Evolutionary conservation across 2,888 invertebrate species (phyloP), one percentile per base, ranked within the genome.

Genomic region (Lasiommata megera): DNA sequence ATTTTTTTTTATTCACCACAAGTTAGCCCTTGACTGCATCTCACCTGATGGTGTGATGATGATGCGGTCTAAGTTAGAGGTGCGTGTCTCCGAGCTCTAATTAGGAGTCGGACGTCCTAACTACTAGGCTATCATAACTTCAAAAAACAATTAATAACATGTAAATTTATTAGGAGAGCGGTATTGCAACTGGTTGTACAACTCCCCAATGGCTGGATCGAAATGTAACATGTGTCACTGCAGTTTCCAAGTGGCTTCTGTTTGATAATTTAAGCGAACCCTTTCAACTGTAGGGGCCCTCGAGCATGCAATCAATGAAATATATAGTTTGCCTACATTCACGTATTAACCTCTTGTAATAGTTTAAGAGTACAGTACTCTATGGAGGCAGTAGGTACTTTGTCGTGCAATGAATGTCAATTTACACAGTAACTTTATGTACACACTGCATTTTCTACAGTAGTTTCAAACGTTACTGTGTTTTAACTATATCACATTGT

Each of bases 141-240:
- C n/a, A n/a, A n/a, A n/a, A n/a, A n/a, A n/a, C n/a, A n/a, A n/a
- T n/a, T n/a, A n/a, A n/a, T n/a, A n/a, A n/a, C n/a, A n/a, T n/a
- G n/a, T 11, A 34, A 31, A 31, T 68, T 72, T 80, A 76, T 72
- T 71, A 38, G 43, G 34, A 51, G 46, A 72, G 67, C 62, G 62
- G 65, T 74, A 63, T 63, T 23, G 14, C 66, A 63, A 78, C 66
- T 65, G 52, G 53, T 73, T 61, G 67, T 18, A 29, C 61, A 58
- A 70, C 69, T 64, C 51, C 56, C 60, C 65, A 73, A 70, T 67
- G 65, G 64, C 65, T 54, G 64, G 61, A 66, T 65, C 67, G 65
- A 80, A 84, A 83, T 80, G 80, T 80, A 83, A 82, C 88, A 89
- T 88, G 88, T 89, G 89, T 89, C 88, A 83, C 75, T 83, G 84